A percentile compares a stretch with the other conserved stretches of the same genome.
Evolutionary conservation across 2,797 vertebrate species (phyloP).

Genomic region (Falco cherrug): DNA sequence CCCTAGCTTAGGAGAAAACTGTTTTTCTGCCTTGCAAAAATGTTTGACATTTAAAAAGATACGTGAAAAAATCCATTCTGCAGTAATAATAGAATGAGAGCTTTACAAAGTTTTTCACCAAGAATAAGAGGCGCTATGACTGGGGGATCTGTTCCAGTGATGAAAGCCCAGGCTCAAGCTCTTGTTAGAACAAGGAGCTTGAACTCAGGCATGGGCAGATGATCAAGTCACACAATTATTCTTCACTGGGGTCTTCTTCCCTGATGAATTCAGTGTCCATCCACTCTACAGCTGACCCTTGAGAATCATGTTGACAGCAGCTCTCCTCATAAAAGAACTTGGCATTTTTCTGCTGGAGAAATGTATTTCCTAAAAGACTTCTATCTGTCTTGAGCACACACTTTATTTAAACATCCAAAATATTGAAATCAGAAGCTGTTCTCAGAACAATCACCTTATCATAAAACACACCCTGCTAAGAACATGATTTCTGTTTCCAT

Average conservation of each 20-base stretch:
- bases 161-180: not conserved
- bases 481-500: conserved; percentile 63
- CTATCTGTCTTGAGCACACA: not conserved
- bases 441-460: conserved; percentile 25
- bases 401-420: conserved; percentile 60
- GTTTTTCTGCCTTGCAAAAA: not conserved
- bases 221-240: not conserved
- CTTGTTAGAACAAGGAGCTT: not conserved
- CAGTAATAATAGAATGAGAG: not conserved
- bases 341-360: not conserved
- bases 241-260: not conserved
- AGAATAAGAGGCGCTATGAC: not conserved
- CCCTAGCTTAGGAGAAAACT: not conserved
- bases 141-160: not conserved
- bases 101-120: not conserved
- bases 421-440: conserved; percentile 55
- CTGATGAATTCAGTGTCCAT: not conserved
- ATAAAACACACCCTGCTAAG: conserved; percentile 57
- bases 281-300: not conserved
- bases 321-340: not conserved
- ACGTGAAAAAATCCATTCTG: not conserved
- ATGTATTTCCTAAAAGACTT: not conserved
- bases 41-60: conserved; percentile 10
- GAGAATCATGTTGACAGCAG: not conserved
- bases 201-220: not conserved